A percentile compares a stretch with the other conserved stretches of the same genome.
Evolutionary conservation across 2,113 vertebrate species (phyloP).

Genomic region (Brachyhypopomus gauderio): DNA sequence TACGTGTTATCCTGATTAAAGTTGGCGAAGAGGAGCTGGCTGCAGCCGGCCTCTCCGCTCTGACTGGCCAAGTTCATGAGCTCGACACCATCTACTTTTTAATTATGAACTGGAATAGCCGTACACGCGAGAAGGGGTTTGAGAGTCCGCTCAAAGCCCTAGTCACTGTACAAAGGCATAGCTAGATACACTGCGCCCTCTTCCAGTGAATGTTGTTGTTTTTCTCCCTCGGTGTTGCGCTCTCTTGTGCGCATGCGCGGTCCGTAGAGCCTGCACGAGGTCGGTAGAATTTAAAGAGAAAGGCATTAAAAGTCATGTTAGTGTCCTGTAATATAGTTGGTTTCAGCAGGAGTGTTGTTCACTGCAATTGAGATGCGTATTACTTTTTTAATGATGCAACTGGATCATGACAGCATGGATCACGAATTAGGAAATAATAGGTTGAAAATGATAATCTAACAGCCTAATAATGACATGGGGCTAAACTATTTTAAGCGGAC

Average conservation of each 20-base stretch:
- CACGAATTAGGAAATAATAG: too few species aligned
- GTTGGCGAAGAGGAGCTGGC: slow-evolving; percentile 98
- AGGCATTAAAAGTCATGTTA: background rate
- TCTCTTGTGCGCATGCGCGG: slow-evolving; percentile 66
- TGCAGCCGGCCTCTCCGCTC: slow-evolving; percentile 91
- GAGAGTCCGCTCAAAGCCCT: background rate
- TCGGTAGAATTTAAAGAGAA: slow-evolving; percentile 61
- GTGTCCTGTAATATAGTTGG: background rate
- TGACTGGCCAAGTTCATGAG: slow-evolving; percentile 95
- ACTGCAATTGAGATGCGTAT: too few species aligned
- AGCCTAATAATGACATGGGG: too few species aligned
- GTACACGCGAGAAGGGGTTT: slow-evolving; percentile 33
- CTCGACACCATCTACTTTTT: slow-evolving; percentile 69
- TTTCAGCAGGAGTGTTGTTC: background rate
- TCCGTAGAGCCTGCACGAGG: slow-evolving; percentile 8
- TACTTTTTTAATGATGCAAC: too few species aligned
- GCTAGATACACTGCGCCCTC: slow-evolving; percentile 40
- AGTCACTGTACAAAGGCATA: slow-evolving; percentile 60
- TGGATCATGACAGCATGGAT: too few species aligned
- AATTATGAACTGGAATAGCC: slow-evolving; percentile 57
- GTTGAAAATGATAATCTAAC: too few species aligned
- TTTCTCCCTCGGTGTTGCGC: slow-evolving; percentile 62
- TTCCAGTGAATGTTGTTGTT: slow-evolving; percentile 75
- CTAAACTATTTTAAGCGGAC: too few species aligned
- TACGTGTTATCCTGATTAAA: slow-evolving; percentile 99